Base-by-base conservation (phyloP, 2,888 invertebrate genomes). In the Anarsia innoxiella region DNA sequence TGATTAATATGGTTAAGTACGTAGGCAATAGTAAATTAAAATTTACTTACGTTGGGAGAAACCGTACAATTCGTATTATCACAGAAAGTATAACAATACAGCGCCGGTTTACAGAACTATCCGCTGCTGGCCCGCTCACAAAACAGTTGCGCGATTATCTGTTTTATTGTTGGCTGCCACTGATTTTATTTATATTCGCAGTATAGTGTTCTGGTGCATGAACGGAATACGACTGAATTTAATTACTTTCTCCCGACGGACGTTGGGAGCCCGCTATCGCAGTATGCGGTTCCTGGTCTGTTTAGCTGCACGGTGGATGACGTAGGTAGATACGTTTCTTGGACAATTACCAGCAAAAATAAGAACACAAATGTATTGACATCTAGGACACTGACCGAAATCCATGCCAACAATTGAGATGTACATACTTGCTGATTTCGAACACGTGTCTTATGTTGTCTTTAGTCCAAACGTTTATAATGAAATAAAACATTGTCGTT, bases 341-440 rank as follows among this genome's bases (percentile, higher is more conserved):
- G 82, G 76, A 80, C 77, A 70, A 75, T 74, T 71, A 78, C 82
- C 74, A 82, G 73, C 66, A 66, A 75, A 80, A 80, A 79, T 76
- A 77, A 67, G 67, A 66, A 57, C 74, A 73, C 64, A 62, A 64
- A 66, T 55, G 66, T 72, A 78, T 75, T 63, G 73, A 78, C 75
- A 82, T 69, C 55, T 83, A 72, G 83, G 67, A 71, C 83, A 64
- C 66, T 70, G 70, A 69, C 75, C 75, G 70, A 61, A 66, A 69
- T 66, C 60, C 59, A 72, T 78, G 80, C 79, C 82, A 83, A 77
- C 70, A 62, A 61, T 64, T 63, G 58, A 54, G 51, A 52, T 56
- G 51, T 38, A 46, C 25, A n/a, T n/a, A n/a, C n/a, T n/a, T n/a
- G n/a, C n/a, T n/a, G n/a, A n/a, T n/a, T n/a, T n/a, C n/a, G n/a